These are phyloP conservation scores for Cyprinodon brontotheroides DNA, from an alignment of 2,113 vertebrate species.

Conservation along the genomic window DNA sequence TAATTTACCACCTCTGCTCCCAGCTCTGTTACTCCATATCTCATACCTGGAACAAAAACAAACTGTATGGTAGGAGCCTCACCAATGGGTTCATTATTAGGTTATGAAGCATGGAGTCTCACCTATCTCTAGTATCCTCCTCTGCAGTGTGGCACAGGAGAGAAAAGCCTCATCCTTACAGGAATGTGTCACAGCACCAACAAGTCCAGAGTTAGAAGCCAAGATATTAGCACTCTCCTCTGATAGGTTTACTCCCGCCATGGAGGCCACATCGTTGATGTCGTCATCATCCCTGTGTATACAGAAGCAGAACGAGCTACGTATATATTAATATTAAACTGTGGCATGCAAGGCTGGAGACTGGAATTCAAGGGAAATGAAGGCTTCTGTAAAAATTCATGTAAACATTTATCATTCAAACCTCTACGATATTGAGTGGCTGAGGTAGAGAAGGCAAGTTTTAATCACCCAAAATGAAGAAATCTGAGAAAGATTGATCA, in stretches of 20 bases:
- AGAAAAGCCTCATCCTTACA: conserved; percentile 96
- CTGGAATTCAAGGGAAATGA: background rate
- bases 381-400: background rate
- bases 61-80: no score
- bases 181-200: conserved; percentile 91
- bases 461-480: no score
- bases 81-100: background rate
- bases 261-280: conserved; percentile 97
- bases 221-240: conserved; percentile 96
- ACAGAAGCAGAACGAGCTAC: background rate
- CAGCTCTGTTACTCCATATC: conserved; percentile 89
- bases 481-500: no score
- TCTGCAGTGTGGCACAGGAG: conserved; percentile 85
- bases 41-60: conserved; percentile 81
- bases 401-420: no score
- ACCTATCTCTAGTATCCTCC: conserved; percentile 95
- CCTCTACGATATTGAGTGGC: no score
- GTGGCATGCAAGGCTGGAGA: background rate
- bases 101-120: background rate
- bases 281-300: conserved; percentile 92
- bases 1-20: conserved; percentile 91
- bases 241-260: conserved; percentile 96
- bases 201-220: conserved; percentile 92
- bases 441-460: no score
- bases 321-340: background rate